Base-by-base conservation (phyloP, 2,888 invertebrate genomes). In the Cheilosia soror region DNA sequence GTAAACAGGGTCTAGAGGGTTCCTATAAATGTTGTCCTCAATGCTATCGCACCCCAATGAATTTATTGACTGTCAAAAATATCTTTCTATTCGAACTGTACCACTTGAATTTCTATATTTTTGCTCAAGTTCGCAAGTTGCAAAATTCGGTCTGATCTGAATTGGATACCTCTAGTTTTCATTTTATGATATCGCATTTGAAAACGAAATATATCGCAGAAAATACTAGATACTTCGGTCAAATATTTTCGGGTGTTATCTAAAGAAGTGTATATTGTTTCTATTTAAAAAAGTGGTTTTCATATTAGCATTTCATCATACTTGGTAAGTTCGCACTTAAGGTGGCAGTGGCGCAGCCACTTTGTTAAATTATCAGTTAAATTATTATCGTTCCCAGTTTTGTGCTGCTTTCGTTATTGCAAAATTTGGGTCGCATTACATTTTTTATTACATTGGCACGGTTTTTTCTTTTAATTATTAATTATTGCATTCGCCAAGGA, bases 361-460 rank as follows among this genome's bases (percentile, higher is more conserved):
- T 47, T 37, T 37, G 11, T 4, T 40, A 40, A 66, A 6, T 42
- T 25, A 47, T 51, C 37, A 40, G 11, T 9, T n/a, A 33, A 40
- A 33, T 55, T 62, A 77, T 53, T 62, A 55, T 63, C 27, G 13
- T 71, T 78, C 20, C 9, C 11, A 76, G 60, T 75, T 65, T 33
- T 42, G 37, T 44, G 75, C 51, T 69, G 62, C 55, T 44, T 71
- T 57, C 51, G 20, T 51, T 69, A 75, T 49, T 66, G 84, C 79
- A 79, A 75, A 55, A 5, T 71, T 80, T 83, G 42, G 47, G 27
- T 71, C 63, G 68, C 25, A 51, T 66, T 9, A 51, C 13, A 53
- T 75, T 79, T 69, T 51, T 69, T 60, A 60, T 71, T 79, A 25
- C 69, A 75, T 79, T 71, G 71, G 60, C 55, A 68, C 71, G 65